Conservation (phyloP, 2,797 vertebrate genomes). For the Anguilla obscura region DNA sequence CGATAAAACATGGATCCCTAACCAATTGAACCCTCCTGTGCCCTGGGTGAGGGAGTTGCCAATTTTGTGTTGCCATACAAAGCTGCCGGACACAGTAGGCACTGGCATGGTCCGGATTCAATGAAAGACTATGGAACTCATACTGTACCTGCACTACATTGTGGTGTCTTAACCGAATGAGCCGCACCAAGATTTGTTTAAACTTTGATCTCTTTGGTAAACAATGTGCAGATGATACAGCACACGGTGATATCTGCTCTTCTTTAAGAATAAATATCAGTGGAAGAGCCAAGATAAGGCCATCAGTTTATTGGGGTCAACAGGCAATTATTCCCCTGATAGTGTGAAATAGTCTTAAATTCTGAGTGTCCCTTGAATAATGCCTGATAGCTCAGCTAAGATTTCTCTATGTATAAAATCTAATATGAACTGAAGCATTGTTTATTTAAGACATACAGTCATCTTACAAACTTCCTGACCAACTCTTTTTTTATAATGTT, state of each 20-base stretch:
- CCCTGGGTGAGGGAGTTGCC: neutral
- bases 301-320: neutral
- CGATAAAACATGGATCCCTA: neutral
- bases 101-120: neutral
- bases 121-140: neutral
- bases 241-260: neutral
- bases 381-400: neutral
- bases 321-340: neutral
- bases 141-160: too few relatives aligned
- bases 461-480: neutral
- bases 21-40: neutral
- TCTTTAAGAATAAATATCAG: neutral
- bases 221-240: neutral
- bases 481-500: neutral
- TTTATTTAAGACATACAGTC: neutral
- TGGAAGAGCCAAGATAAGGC: neutral
- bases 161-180: too few relatives aligned
- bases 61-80: neutral
- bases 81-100: neutral
- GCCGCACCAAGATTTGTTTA: neutral
- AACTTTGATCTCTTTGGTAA: conserved; percentile 19
- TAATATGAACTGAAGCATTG: neutral
- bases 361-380: neutral
- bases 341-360: neutral
- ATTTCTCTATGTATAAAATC: neutral